Evolutionary conservation across 2,113 vertebrate species (phyloP), one percentile per base, ranked within the genome.

Genomic region (Haliaeetus leucogaster): DNA sequence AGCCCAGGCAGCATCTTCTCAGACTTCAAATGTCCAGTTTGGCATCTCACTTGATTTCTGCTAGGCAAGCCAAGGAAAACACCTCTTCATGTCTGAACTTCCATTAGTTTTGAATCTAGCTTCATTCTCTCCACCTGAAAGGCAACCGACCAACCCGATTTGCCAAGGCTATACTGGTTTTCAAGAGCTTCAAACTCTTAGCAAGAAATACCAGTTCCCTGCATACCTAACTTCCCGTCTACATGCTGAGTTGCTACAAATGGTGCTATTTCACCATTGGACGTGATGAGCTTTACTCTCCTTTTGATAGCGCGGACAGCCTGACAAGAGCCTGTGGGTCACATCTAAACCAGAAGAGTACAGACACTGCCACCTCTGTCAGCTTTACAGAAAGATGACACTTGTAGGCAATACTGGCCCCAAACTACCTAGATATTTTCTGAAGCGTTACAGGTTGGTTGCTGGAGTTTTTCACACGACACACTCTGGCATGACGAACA

Each of bases 291-390:
- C 52, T 88, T 66, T 26, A 27, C 4, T 42, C 34, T 58, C 29
- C 34, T 71, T 68, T 6, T 29, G 27, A 36, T 4, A 72, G 30
- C 0, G 0, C 1, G 0, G 18, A 36, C 27, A 73, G 38, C 32
- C 58, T 52, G 48, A 55, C 8, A 67, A 78, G 11, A 76, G 7
- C 52, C 77, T 14, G 7, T 13, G 59, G 13, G 26, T 26, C 61
- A 43, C 1, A 0, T 16, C 10, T 32, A 66, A 70, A 89, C 22
- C 20, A 55, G 34, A 86, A 32, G 13, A 70, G 11, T 5, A 32
- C 11, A 56, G 32, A 81, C 21, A 58, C 20, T 70, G 29, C 18
- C 19, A 30, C 19, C 16, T 71, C 72, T 26, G 34, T 23, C 66
- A 74, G 53, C 18, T 22, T 20, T 16, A 52, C 8, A 55, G 68